A percentile compares a stretch with the other conserved stretches of the same genome.
Evolutionary conservation across 2,888 invertebrate genomes (phyloP).

Genomic region (Leptinotarsa rubiginosa): DNA sequence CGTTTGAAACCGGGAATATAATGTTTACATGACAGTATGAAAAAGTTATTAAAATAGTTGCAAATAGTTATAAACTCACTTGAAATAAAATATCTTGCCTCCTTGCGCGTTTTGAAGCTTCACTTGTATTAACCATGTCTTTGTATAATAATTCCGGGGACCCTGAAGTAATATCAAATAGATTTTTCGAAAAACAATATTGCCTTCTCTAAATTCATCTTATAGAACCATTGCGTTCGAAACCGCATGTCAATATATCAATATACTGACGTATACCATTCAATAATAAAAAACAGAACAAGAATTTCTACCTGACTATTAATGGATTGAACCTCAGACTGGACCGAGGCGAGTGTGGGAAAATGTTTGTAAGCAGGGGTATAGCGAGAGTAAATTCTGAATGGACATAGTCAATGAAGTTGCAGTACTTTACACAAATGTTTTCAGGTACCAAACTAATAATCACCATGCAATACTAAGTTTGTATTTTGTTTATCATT

Average conservation of each 20-base stretch:
- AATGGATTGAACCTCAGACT: constrained; percentile 7
- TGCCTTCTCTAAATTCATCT: not conserved
- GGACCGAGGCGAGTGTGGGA: constrained; percentile 12
- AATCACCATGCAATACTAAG: no score
- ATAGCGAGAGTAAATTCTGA: not conserved
- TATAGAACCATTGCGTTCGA: not conserved
- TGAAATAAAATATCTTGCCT: no score
- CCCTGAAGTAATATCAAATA: no score
- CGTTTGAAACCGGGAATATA: no score
- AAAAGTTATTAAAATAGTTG: no score
- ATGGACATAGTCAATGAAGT: not conserved
- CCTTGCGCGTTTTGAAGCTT: no score
- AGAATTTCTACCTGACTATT: constrained; percentile 17
- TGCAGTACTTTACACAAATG: not conserved
- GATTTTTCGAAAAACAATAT: not conserved
- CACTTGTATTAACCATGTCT: no score
- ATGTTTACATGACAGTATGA: no score
- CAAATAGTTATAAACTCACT: no score
- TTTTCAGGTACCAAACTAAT: no score
- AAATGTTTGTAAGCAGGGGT: not conserved
- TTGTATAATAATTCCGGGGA: no score
- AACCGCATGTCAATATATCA: not conserved
- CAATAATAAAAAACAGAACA: constrained; percentile 14
- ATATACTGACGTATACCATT: constrained; percentile 6
- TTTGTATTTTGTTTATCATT: no score